Evolutionary conservation across 2,888 invertebrate species (phyloP), one percentile per base, ranked within the genome.

Genomic region (Imbricaverruca yamaguchii): DNA sequence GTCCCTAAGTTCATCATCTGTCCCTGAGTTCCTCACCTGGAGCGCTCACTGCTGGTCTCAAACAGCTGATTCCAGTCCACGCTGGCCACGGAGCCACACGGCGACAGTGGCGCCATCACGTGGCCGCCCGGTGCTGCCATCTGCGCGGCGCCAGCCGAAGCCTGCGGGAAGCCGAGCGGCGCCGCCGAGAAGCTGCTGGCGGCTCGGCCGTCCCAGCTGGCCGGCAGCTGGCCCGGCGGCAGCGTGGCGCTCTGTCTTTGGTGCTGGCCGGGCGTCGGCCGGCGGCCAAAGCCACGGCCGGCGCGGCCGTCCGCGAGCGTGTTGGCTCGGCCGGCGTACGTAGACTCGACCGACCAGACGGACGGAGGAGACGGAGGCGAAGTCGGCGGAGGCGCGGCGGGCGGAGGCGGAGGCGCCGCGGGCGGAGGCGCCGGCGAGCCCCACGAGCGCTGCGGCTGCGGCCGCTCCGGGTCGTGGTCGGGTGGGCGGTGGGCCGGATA

Each of bases 31-130:
- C 10, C 69, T 69, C 7, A 69, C 69, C 69, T 69, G 15, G 69
- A 69, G 8, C 25, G 69, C 15, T 74, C 74, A 10, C 74, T 74
- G 74, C 53, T 55, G 6, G 74, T 74, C 13, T 74, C 74, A 55
- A 74, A 74, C 53, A 74, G 74, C 74, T 74, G 74, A 21, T 74
- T 74, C 74, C 74, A 74, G 55, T 74, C 74, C 4, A 74, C 55
- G 55, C 74, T 74, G 53, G 18, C 9, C 18, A 74, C 74, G 1
- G 74, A 74, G 55, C 74, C 74, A 9, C 74, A 55, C 7, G 74
- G 74, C 74, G 74, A 74, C 74, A 55, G 55, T 55, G 74, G 74
- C 74, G 74, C 74, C 55, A 55, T 21, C 74, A 55, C 21, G 53
- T 39, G 74, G 53, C 74, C 21, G 10, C 9, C 11, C 21, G 55